Evolutionary conservation across 2,888 invertebrate genomes (phyloP).

Genomic region (Drosophila atripex): DNA sequence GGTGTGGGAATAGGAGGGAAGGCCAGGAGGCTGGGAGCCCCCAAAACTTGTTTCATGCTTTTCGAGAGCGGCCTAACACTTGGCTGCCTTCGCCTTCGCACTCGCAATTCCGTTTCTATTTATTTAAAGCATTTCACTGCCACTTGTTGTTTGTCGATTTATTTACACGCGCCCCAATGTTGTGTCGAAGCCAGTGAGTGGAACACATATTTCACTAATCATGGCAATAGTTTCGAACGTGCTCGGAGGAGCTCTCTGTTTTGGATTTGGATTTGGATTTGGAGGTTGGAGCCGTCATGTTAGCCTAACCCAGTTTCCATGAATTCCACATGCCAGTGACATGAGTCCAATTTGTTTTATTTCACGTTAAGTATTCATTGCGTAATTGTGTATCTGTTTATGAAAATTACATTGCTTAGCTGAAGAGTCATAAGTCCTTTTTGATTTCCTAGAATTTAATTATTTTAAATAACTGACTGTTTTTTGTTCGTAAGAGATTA

Average conservation of each 20-base stretch:
- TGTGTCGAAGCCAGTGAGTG: slow-evolving; percentile 4
- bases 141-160: slow-evolving; percentile 29
- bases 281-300: not conserved
- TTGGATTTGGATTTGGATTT: not conserved
- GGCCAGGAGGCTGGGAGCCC: too few species aligned
- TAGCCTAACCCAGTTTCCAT: slow-evolving; percentile 2
- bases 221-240: slow-evolving; percentile 8
- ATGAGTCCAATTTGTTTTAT: not conserved
- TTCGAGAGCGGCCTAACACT: slow-evolving; percentile 2
- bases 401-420: not conserved
- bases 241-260: not conserved
- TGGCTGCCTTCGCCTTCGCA: slow-evolving; percentile 4
- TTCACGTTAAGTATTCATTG: not conserved
- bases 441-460: not conserved
- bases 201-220: not conserved
- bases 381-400: not conserved
- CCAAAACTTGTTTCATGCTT: slow-evolving; percentile 5
- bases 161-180: slow-evolving; percentile 6
- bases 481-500: not conserved
- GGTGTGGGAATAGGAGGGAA: not conserved
- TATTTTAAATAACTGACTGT: too few species aligned
- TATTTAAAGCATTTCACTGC: slow-evolving; percentile 35
- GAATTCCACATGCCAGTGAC: not conserved
- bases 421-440: not conserved
- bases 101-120: slow-evolving; percentile 12